Conservation (phyloP, 2,888 invertebrate genomes). For the Sepiola atlantica region DNA sequence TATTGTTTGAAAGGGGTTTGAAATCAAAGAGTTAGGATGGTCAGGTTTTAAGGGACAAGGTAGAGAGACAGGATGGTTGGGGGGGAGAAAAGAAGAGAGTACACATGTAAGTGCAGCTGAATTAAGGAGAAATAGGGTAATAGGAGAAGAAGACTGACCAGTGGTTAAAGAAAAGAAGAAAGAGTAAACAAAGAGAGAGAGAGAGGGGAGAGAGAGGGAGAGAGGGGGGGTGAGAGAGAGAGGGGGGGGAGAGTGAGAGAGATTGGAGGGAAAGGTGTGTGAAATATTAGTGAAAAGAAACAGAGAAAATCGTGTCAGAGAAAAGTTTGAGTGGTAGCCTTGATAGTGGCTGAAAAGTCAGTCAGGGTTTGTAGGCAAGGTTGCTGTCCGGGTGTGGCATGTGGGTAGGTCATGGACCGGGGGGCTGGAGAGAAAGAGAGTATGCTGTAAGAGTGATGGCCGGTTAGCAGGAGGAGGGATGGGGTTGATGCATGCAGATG, state of each 20-base stretch:
- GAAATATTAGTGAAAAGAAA: not conserved
- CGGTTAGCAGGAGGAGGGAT: not conserved
- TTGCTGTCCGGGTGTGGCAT: not conserved
- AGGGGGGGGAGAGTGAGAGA: not conserved
- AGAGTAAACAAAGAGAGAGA: not conserved
- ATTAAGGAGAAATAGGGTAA: not conserved
- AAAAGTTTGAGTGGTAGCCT: not conserved
- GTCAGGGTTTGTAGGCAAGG: conserved; percentile 32
- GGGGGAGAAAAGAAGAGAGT: not conserved
- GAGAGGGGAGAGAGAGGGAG: no score
- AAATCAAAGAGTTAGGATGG: not conserved
- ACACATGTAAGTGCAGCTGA: not conserved
- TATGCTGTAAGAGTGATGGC: not conserved
- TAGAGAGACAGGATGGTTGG: not conserved
- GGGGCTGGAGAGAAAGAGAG: no score
- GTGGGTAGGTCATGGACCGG: not conserved
- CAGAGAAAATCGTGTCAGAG: conserved; percentile 19
- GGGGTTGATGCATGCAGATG: not conserved
- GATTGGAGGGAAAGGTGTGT: not conserved
- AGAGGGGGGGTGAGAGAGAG: not conserved
- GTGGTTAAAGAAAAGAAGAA: not conserved
- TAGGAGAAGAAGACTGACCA: not conserved
- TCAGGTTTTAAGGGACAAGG: not conserved
- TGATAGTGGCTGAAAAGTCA: not conserved
- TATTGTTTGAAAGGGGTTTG: not conserved